phyloP scores from a whole-genome alignment of 2,113 vertebrate species.

The Callaeas wilsoni region DNA sequence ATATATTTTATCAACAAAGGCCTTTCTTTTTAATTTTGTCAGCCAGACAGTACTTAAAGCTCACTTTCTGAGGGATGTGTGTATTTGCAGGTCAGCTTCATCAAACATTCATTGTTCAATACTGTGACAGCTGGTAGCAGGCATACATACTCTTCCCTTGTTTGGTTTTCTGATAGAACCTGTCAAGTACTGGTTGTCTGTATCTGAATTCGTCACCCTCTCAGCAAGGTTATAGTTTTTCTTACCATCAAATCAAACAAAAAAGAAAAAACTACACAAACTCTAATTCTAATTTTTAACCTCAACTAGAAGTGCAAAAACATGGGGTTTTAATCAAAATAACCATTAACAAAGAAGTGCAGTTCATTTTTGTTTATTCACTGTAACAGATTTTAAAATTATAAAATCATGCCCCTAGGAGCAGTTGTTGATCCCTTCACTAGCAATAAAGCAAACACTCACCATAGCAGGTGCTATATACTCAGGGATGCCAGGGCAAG shows the following conservation, averaged over 20 bases:
- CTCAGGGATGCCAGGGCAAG: not conserved
- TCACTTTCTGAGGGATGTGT: slow-evolving; percentile 61
- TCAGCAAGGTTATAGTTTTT: slow-evolving; percentile 65
- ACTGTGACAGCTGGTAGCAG: slow-evolving; percentile 70
- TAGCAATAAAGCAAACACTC: not conserved
- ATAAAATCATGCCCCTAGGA: not conserved
- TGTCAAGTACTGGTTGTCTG: slow-evolving; percentile 71
- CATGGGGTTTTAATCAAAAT: not conserved
- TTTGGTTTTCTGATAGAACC: slow-evolving; percentile 77
- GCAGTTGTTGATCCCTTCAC: not conserved
- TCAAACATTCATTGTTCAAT: slow-evolving; percentile 79
- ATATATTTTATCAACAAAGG: slow-evolving; percentile 4
- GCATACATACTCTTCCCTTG: slow-evolving; percentile 57
- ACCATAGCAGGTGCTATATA: not conserved
- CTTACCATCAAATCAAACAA: slow-evolving; percentile 59
- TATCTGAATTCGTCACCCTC: slow-evolving; percentile 71
- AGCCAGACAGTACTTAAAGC: slow-evolving; percentile 64
- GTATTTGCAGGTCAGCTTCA: slow-evolving; percentile 74
- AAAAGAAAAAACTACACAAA: slow-evolving; percentile 12
- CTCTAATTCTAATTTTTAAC: not conserved
- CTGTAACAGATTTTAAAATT: not conserved
- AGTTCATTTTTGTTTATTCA: not conserved
- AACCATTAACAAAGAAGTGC: not conserved
- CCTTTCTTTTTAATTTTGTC: slow-evolving; percentile 70
- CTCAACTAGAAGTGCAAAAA: slow-evolving; percentile 4